A percentile compares a stretch with the other conserved stretches of the same genome.
phyloP scores from a whole-genome alignment of 2,888 invertebrate genomes.

The Nemapogon koenigi region DNA sequence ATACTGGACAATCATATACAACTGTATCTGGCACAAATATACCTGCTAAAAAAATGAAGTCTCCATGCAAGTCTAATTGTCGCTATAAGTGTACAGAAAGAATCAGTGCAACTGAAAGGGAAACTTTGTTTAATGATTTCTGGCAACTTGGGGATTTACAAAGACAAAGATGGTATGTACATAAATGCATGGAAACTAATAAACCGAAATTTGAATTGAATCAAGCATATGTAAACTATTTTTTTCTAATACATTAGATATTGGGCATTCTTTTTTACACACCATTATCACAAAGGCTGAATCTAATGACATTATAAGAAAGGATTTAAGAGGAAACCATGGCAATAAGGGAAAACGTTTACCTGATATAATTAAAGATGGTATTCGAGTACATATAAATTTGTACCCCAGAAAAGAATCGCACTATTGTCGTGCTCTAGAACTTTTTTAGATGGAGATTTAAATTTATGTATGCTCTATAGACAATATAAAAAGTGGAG shows the following conservation, averaged over 20 bases:
- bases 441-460: background rate
- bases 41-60: background rate
- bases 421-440: background rate
- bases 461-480: background rate
- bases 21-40: background rate
- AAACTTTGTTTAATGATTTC: background rate
- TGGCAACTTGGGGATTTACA: background rate
- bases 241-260: background rate
- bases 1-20: background rate
- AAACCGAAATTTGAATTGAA: background rate
- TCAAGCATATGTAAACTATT: background rate
- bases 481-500: conserved; percentile 7
- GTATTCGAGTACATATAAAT: background rate
- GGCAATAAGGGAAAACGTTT: background rate
- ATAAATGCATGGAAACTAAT: background rate
- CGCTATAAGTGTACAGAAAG: background rate
- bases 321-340: background rate
- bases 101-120: too few species aligned
- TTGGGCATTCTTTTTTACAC: background rate
- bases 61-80: background rate
- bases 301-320: background rate
- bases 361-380: background rate
- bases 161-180: background rate
- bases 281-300: background rate
- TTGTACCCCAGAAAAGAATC: background rate